These are phyloP conservation scores for Lasioglossum marginatum DNA, from an alignment of 2,888 invertebrate genomes.

Conservation along the genomic window DNA sequence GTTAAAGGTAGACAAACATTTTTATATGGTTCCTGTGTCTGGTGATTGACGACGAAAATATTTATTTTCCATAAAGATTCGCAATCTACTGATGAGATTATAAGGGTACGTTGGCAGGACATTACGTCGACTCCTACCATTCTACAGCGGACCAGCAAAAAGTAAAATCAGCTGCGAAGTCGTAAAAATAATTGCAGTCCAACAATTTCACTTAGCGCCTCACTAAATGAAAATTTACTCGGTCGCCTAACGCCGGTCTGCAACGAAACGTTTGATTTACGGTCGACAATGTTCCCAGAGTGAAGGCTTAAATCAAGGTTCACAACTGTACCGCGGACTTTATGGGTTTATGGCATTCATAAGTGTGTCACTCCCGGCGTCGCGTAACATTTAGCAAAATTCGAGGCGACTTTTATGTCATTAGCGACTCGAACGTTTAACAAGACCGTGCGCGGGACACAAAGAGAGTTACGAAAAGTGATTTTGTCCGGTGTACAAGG, in stretches of 20 bases:
- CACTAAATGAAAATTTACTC: not conserved
- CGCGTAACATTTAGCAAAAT: not conserved
- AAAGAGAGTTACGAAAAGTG: not conserved
- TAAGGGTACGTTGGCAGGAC: too few species aligned
- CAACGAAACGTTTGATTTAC: not conserved
- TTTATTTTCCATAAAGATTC: too few species aligned
- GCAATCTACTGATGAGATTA: too few species aligned
- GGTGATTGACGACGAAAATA: too few species aligned
- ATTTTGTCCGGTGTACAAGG: not conserved
- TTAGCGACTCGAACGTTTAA: not conserved
- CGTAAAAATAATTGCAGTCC: not conserved
- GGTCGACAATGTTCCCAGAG: not conserved
- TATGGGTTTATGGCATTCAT: not conserved
- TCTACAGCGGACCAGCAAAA: not conserved
- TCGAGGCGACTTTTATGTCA: not conserved
- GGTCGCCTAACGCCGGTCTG: not conserved
- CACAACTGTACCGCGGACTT: not conserved
- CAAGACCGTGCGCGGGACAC: not conserved
- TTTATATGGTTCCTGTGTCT: too few species aligned
- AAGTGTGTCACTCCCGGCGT: not conserved
- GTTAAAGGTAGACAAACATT: too few species aligned
- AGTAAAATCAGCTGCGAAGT: not conserved
- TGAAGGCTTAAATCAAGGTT: not conserved
- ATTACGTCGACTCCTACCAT: not conserved
- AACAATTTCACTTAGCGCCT: not conserved